These are phyloP conservation scores for Pandemis corylana DNA, from an alignment of 2,888 invertebrate species.

Conservation along the genomic window DNA sequence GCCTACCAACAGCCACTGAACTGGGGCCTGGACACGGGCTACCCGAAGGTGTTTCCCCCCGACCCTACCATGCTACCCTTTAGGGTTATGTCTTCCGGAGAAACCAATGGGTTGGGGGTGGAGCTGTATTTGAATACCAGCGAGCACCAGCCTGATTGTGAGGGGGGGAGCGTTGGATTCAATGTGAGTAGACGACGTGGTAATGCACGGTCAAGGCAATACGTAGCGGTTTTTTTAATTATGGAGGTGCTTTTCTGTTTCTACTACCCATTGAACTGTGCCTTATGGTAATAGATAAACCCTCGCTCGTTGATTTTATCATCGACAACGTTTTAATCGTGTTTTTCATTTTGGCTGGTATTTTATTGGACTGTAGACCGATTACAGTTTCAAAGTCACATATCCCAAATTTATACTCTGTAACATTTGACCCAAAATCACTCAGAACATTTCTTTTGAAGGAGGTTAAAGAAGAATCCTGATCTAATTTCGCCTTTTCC, in stretches of 20 bases:
- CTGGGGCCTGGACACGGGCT: conserved; percentile 74
- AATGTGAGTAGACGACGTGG: conserved; percentile 60
- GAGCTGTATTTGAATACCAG: conserved; percentile 74
- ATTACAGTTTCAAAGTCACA: no score
- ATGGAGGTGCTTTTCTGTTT: no score
- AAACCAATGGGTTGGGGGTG: conserved; percentile 71
- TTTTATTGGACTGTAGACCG: no score
- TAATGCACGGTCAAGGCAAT: no score
- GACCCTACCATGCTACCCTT: conserved; percentile 63
- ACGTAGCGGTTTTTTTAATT: no score
- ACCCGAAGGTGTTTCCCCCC: conserved; percentile 71
- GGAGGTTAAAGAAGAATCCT: background rate
- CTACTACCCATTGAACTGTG: no score
- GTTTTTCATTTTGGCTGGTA: no score
- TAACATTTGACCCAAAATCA: no score
- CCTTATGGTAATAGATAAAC: background rate
- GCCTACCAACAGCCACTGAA: conserved; percentile 53
- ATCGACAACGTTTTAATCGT: background rate
- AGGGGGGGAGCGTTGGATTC: conserved; percentile 76
- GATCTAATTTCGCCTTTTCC: conserved; percentile 22
- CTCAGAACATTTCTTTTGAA: no score
- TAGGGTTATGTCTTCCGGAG: conserved; percentile 75
- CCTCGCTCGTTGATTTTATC: background rate
- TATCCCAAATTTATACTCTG: no score
- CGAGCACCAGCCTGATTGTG: conserved; percentile 75